Evolutionary conservation across 2,113 vertebrate genomes (phyloP).

Genomic region (mouse (Mus musculus)): DNA sequence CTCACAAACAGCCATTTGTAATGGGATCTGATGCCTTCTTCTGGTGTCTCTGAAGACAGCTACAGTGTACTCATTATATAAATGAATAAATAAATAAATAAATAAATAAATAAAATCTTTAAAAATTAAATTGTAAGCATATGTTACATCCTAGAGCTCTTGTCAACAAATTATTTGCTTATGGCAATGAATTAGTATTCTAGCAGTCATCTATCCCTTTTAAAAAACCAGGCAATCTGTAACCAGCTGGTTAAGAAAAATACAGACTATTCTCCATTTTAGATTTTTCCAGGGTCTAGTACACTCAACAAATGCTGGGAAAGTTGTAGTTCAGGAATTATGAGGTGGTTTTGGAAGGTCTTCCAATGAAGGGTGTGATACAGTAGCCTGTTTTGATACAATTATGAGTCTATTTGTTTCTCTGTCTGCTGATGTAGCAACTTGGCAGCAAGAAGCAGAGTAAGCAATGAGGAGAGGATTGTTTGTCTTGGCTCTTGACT

Average conservation of each 20-base stretch:
- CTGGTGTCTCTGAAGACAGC: too few relatives aligned
- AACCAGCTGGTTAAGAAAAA: not conserved
- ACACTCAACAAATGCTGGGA: not conserved
- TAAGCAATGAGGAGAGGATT: not conserved
- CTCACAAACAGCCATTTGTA: too few relatives aligned
- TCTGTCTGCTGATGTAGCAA: not conserved
- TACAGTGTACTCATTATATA: too few relatives aligned
- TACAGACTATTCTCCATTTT: not conserved
- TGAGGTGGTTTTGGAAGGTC: not conserved
- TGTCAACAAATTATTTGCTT: not conserved
- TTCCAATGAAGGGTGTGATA: not conserved
- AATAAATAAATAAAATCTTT: not conserved
- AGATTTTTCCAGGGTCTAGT: not conserved
- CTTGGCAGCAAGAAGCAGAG: fast-evolving
- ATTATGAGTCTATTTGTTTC: not conserved
- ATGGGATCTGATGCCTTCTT: too few relatives aligned
- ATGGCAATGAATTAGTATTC: not conserved
- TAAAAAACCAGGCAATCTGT: not conserved
- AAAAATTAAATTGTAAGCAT: not conserved
- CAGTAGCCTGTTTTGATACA: not conserved
- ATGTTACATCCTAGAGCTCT: not conserved
- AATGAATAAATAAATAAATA: too few relatives aligned
- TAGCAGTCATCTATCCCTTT: not conserved
- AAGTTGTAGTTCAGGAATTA: not conserved
- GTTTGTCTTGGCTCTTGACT: not conserved